Conservation (phyloP, 1,140 invertebrate species). For the Drosophila rufa region DNA sequence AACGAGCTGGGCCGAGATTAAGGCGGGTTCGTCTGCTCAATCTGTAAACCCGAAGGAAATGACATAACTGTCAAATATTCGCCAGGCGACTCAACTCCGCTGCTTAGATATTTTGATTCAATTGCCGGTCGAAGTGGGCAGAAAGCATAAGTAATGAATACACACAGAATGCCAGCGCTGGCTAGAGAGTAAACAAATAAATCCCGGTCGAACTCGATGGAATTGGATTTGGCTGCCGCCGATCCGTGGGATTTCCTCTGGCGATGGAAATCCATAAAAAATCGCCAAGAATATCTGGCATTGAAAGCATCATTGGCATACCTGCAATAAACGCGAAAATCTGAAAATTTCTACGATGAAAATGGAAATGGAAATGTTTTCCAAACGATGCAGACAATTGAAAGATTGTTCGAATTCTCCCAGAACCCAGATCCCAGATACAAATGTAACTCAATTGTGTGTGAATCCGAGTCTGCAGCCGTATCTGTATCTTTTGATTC, state of each 20-base stretch:
- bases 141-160: constrained; percentile 14
- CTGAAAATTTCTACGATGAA: constrained; percentile 23
- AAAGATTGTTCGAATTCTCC: constrained; percentile 47
- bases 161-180: constrained; percentile 10
- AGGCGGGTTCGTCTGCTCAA: constrained; percentile 30
- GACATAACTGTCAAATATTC: constrained; percentile 62
- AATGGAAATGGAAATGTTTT: constrained; percentile 17
- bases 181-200: constrained; percentile 55
- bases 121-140: constrained; percentile 3
- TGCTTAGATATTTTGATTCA: constrained; percentile 19
- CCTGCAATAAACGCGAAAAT: constrained; percentile 24
- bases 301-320: constrained; percentile 20
- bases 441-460: constrained; percentile 74
- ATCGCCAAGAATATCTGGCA: constrained; percentile 2
- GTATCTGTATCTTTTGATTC: constrained; percentile 50
- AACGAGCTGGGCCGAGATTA: constrained; percentile 61
- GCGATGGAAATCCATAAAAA: constrained; percentile 20
- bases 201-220: constrained; percentile 36
- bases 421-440: constrained; percentile 17
- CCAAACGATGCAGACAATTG: constrained; percentile 56
- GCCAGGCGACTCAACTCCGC: constrained; percentile 11
- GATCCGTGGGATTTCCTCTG: constrained; percentile 1
- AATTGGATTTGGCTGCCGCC: constrained; percentile 28
- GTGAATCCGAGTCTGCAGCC: constrained; percentile 34
- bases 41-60: constrained; percentile 45